Evolutionary conservation across 37 sponge, comb jelly and placozoan genomes (phyloP), one percentile per base, ranked within the genome.

Genomic region (Oopsacas minuta): DNA sequence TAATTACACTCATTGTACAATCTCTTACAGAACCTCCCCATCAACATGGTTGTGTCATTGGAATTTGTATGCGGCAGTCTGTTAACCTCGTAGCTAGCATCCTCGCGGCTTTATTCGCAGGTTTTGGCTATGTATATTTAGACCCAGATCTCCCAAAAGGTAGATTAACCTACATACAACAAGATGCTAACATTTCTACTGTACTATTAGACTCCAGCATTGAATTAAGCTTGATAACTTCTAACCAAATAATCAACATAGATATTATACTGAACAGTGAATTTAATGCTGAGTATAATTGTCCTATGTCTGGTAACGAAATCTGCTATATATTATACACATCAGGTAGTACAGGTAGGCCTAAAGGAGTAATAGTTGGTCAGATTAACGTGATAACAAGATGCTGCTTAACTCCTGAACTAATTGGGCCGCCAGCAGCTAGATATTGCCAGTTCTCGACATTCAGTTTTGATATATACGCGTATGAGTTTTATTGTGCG

Each of bases 391-490:
- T 61, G 7, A 61, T 61, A 10, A 3, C 75, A 12, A 25, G 75
- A 5, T 61, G 75, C 22, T 61, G 75, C 22, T 3, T 20, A 25
- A 61, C 75, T 5, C 75, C 75, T 32, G 75, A 61, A 61, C 75
- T 61, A 10, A 34, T n/a, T 3, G 75, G 75, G 30, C 75, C 20
- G 1, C 75, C 75, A 12, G 75, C 32, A 3, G 20, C 75, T 10
- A 61, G 75, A 34, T 61, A 32, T 12, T 61, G 75, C 28, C 75
- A 61, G 75, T 3, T 61, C 17, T 25, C 28, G 32, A 32, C 75
- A 3, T 61, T 61, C 30, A 61, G 75, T 61, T 61, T 61, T 12
- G 75, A 61, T n/a, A 61, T 61, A 7, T 61, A 61, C 75, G 75
- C 75, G 5, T 61, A 61, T n/a, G 75, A 61, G 75, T 12, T 61